phyloP scores from a whole-genome alignment of 2,797 vertebrate genomes.

The Lophius americanus region DNA sequence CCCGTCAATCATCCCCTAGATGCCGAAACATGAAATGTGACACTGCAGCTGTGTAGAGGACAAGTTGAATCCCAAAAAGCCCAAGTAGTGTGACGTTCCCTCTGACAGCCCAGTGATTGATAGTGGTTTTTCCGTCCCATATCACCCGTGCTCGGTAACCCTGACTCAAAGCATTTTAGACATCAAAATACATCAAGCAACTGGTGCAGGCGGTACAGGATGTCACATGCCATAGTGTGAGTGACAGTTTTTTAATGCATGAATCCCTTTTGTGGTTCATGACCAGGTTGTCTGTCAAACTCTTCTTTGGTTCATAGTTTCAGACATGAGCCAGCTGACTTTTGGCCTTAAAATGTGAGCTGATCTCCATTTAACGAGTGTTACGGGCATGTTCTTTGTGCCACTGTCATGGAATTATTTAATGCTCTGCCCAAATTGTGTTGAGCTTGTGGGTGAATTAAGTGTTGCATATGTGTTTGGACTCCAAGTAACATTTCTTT shows the following conservation, averaged over 20 bases:
- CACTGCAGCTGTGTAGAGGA: constrained; percentile 50
- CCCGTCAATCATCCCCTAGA: constrained; percentile 43
- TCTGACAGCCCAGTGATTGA: constrained; percentile 63
- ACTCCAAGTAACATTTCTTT: constrained; percentile 1
- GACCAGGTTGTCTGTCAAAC: constrained; percentile 38
- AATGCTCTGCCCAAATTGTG: constrained; percentile 3
- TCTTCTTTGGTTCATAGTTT: constrained; percentile 48
- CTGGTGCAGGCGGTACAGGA: constrained; percentile 64
- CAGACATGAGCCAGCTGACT: constrained; percentile 23
- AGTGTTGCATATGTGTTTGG: constrained; percentile 1
- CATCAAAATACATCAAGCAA: constrained; percentile 72
- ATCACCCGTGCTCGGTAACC: constrained; percentile 65
- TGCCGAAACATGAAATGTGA: constrained; percentile 56
- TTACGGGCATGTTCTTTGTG: constrained; percentile 8
- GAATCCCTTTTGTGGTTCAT: constrained; percentile 46
- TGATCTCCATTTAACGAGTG: constrained; percentile 35
- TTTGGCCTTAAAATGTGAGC: constrained; percentile 26
- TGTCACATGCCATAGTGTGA: constrained; percentile 72
- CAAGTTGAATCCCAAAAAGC: constrained; percentile 56
- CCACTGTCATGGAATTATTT: constrained; percentile 22
- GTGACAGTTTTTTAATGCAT: constrained; percentile 68
- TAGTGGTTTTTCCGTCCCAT: constrained; percentile 56
- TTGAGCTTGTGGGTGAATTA: constrained; percentile 6
- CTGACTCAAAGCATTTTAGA: constrained; percentile 74
- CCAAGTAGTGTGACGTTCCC: constrained; percentile 40